Evolutionary conservation across 2,797 vertebrate genomes (phyloP), one percentile per base, ranked within the genome.

Genomic region (Macrochelys suwanniensis): DNA sequence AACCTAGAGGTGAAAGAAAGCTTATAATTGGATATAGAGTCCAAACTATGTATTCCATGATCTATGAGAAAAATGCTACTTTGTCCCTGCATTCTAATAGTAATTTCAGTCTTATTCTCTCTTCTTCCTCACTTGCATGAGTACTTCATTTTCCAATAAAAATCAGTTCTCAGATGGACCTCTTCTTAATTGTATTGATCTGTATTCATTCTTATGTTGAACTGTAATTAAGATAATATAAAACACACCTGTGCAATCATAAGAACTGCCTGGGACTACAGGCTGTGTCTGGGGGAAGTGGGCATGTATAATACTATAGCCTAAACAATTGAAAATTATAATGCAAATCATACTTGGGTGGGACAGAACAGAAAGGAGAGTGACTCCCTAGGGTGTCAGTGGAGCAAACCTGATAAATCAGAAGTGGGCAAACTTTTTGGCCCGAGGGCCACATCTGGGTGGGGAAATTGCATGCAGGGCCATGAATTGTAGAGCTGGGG

Each of bases 361-460:
- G 95, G 93, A 92, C 94, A 42, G 50, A 94, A 94, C 88, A 92
- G 95, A 95, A 96, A 96, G 85, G 61, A 85, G 74, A 90, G 94
- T 94, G 94, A 95, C 83, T 91, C 28, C 84, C 80, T 87, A 3
- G 71, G 33, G 89, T 92, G 78, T 83, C 79, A 79, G 57, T 25
- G 71, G 59, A 94, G 92, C 89, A 94, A 94, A 79, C 80, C 89
- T 6, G 71, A 82, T 79, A 61, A 89, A 71, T 8, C 65, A 53
- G 51, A 7, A 7, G 51, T 53, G 51, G 51, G 51, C 51, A 53
- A 53, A 53, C 51, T 21, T 53, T 53, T 53, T 53, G 51, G 2
- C 51, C 19, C 19, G 19, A 53, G 51, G 51, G 51, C 51, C 51
- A 53, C 51, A 53, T 53, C 51, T 53, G 9, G 54, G 23, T 54